Percentiles rank a stretch among this genome's conserved stretches.
Conservation (phyloP, 2,888 invertebrate genomes). For the Schizaphis graminum region DNA sequence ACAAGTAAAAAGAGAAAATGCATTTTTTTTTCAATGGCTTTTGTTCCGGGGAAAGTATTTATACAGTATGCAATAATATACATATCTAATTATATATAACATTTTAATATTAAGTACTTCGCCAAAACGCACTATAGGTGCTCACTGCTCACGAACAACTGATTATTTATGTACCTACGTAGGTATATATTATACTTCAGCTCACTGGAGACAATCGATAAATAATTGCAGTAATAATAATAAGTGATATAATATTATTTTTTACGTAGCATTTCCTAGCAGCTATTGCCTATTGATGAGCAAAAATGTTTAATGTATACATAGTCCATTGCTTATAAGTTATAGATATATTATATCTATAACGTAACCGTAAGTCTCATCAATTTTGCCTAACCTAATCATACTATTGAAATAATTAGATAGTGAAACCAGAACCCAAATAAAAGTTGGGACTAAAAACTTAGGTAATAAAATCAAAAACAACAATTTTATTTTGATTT, state of each 20-base stretch:
- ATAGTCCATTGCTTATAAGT: not conserved
- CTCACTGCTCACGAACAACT: not conserved
- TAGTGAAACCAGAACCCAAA: not conserved
- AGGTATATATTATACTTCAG: not conserved
- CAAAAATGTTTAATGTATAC: not conserved
- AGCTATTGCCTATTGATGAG: not conserved
- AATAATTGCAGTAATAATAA: not conserved
- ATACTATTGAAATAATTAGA: not conserved
- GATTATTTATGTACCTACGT: not conserved
- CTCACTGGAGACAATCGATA: not conserved
- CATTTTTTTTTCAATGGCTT: slow-evolving; percentile 23
- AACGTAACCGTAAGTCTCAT: not conserved
- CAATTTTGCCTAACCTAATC: not conserved
- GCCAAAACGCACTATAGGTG: not conserved
- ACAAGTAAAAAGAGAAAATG: slow-evolving; percentile 45
- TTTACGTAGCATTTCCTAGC: not conserved
- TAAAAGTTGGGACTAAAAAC: not conserved
- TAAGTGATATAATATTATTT: not conserved
- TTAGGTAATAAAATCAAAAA: not conserved
- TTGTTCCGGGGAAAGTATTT: slow-evolving; percentile 45
- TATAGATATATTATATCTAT: not conserved
- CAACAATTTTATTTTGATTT: not conserved
- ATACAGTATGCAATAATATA: not conserved
- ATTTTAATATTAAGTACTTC: not conserved
- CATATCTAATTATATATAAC: not conserved